Conservation (phyloP, 1,140 invertebrate species). For the Venturia canescens region DNA sequence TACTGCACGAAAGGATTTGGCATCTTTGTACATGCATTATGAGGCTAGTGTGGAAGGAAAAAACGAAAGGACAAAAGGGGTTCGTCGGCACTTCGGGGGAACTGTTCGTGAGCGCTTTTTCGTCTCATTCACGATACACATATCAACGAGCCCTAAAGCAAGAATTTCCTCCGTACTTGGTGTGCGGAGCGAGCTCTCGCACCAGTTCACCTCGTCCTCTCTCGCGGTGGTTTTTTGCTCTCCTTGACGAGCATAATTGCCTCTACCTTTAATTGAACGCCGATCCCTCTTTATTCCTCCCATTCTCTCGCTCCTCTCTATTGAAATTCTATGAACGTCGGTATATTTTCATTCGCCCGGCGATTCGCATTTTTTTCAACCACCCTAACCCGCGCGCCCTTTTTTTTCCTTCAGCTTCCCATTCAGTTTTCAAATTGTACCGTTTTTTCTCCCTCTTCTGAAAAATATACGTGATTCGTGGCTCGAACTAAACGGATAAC, state of each 20-base stretch:
- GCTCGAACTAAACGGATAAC: background rate
- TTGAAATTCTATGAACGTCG: slow-evolving; percentile 1
- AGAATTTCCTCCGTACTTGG: background rate
- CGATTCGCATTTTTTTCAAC: slow-evolving; percentile 6
- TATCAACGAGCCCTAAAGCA: background rate
- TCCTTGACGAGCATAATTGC: slow-evolving; percentile 16
- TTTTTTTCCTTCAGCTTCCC: background rate
- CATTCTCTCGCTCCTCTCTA: slow-evolving; percentile 4
- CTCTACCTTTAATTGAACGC: slow-evolving; percentile 19
- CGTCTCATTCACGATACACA: background rate
- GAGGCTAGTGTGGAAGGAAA: background rate
- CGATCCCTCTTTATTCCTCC: background rate
- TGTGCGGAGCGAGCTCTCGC: background rate
- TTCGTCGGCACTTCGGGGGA: background rate
- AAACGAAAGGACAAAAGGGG: background rate
- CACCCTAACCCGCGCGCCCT: background rate
- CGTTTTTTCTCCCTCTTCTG: background rate
- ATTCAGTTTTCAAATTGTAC: background rate
- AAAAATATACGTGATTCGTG: background rate
- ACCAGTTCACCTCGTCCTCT: background rate
- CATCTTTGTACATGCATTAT: background rate
- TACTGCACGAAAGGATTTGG: too few relatives aligned
- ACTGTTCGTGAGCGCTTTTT: background rate
- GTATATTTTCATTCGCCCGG: background rate
- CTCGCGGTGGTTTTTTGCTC: background rate